Evolutionary conservation across 2,888 invertebrate species (phyloP).

Genomic region (Diarsia dahlii): DNA sequence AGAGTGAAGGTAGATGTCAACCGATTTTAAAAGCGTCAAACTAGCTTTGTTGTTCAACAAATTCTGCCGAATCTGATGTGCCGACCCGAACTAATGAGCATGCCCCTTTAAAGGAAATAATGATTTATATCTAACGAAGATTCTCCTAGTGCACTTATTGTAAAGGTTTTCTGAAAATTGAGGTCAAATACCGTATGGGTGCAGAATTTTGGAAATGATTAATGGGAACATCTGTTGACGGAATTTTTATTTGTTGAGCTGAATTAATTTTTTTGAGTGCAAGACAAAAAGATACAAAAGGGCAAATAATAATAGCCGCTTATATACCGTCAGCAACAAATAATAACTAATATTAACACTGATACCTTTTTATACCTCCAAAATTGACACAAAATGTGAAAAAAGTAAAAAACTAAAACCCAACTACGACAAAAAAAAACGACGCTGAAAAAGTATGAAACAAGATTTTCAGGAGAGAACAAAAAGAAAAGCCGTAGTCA

Average conservation of each 20-base stretch:
- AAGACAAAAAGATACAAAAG: no score
- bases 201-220: conserved; percentile 10
- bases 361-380: not conserved
- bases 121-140: conserved; percentile 60
- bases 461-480: no score
- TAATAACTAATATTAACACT: no score
- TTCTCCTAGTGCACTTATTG: conserved; percentile 56
- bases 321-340: no score
- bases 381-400: not conserved
- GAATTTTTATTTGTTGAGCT: not conserved
- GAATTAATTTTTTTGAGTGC: not conserved
- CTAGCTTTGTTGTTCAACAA: not conserved
- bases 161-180: conserved; percentile 22
- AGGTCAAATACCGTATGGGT: conserved; percentile 4
- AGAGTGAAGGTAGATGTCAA: no score
- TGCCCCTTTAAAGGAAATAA: conserved; percentile 51
- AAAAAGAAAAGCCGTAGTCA: no score
- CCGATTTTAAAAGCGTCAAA: no score
- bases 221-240: conserved; percentile 26
- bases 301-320: no score
- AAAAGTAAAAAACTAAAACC: no score
- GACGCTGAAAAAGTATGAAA: no score
- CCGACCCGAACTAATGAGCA: not conserved
- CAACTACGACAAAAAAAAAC: no score
- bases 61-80: no score